phyloP scores from a whole-genome alignment of 2,888 invertebrate species.

The Leptopilina drosophilae region DNA sequence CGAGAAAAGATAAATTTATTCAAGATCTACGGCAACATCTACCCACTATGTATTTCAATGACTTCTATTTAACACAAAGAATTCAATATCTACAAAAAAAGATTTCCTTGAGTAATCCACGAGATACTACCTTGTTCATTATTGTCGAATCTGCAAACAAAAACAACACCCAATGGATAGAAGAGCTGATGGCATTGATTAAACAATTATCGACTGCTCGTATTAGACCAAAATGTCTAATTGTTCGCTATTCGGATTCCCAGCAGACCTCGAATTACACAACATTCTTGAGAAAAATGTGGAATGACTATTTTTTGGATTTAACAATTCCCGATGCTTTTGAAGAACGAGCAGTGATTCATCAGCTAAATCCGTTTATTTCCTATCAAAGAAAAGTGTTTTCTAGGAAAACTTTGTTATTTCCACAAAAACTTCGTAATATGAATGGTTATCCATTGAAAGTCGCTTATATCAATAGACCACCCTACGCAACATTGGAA shows the following conservation, averaged over 20 bases:
- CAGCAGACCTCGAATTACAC: not conserved
- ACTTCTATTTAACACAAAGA: too few species aligned
- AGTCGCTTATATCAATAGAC: not conserved
- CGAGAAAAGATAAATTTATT: not conserved
- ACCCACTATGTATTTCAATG: too few species aligned
- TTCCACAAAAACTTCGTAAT: not conserved
- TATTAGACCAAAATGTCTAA: not conserved
- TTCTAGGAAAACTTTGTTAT: not conserved
- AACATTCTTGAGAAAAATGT: not conserved
- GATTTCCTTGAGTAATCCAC: too few species aligned
- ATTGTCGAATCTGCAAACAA: too few species aligned
- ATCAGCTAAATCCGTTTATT: not conserved
- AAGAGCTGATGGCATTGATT: not conserved
- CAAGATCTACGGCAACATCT: too few species aligned
- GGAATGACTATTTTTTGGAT: not conserved
- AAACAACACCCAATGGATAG: not conserved
- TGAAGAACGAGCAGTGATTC: too few species aligned
- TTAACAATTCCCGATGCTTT: not conserved
- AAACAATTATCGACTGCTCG: not conserved
- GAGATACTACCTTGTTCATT: too few species aligned
- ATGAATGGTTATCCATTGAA: not conserved
- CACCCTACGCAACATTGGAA: not conserved
- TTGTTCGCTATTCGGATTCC: not conserved
- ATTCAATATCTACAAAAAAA: too few species aligned
- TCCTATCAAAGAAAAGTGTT: not conserved